phyloP scores from a whole-genome alignment of 2,888 invertebrate species.

The Ophion costatus region DNA sequence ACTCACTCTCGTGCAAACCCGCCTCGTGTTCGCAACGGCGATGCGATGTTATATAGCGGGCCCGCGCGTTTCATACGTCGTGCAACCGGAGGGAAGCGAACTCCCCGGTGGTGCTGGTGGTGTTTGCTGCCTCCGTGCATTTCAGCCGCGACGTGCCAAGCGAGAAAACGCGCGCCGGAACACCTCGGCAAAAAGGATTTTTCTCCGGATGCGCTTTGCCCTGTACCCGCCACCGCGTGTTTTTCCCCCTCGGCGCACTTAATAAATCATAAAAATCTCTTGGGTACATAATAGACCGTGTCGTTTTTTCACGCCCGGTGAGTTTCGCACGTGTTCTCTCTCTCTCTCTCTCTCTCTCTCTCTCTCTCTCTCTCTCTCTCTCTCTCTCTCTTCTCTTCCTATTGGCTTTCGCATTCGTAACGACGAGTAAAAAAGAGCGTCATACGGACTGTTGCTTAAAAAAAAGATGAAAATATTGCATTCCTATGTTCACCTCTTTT shows the following conservation, averaged over 20 bases:
- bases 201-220: constrained; percentile 64
- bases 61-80: constrained; percentile 43
- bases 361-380: background rate
- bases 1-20: constrained; percentile 68
- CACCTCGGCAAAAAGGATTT: constrained; percentile 68
- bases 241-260: constrained; percentile 44
- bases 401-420: background rate
- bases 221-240: constrained; percentile 17
- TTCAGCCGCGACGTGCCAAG: constrained; percentile 53
- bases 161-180: constrained; percentile 54
- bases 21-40: constrained; percentile 11
- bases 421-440: background rate
- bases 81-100: constrained; percentile 55
- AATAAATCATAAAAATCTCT: constrained; percentile 66
- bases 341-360: background rate
- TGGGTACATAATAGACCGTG: constrained; percentile 56
- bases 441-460: background rate
- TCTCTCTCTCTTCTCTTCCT: background rate
- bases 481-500: background rate
- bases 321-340: constrained; percentile 20
- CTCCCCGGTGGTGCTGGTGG: constrained; percentile 24
- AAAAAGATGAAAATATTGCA: background rate
- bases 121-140: constrained; percentile 59
- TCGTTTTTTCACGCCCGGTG: constrained; percentile 49
- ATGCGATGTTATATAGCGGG: constrained; percentile 30